phyloP scores from a whole-genome alignment of 2,888 invertebrate species.

The Autographa pulchrina region DNA sequence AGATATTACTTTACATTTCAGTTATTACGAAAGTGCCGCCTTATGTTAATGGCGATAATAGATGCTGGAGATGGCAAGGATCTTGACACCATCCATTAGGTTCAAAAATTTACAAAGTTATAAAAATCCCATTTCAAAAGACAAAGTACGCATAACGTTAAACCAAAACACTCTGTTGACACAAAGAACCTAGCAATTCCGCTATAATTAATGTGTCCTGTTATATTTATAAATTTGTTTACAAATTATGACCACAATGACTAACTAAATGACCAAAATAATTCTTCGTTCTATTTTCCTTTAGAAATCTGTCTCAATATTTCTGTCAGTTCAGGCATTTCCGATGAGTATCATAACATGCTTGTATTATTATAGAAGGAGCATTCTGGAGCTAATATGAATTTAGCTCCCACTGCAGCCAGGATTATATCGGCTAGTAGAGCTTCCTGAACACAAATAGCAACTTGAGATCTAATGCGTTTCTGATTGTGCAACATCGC shows the following conservation, averaged over 20 bases:
- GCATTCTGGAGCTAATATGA: constrained; percentile 56
- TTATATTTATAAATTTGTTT: neutral
- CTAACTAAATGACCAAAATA: constrained; percentile 17
- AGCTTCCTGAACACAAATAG: constrained; percentile 80
- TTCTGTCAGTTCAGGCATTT: constrained; percentile 58
- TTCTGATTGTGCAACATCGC: constrained; percentile 71
- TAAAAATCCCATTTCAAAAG: neutral
- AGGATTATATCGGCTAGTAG: constrained; percentile 61
- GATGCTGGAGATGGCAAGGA: constrained; percentile 29
- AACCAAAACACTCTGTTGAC: neutral
- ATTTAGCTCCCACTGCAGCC: constrained; percentile 50
- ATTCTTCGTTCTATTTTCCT: constrained; percentile 26
- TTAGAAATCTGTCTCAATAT: constrained; percentile 54
- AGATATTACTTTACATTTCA: constrained; percentile 64
- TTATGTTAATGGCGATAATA: constrained; percentile 21
- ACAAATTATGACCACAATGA: constrained; percentile 12
- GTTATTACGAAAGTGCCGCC: constrained; percentile 29
- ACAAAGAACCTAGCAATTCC: neutral
- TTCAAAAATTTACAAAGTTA: neutral
- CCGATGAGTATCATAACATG: constrained; percentile 55
- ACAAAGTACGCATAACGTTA: neutral
- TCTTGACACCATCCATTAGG: constrained; percentile 7
- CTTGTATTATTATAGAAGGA: constrained; percentile 57
- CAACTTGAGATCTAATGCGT: constrained; percentile 69
- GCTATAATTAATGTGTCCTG: neutral